These are phyloP conservation scores for Gymnosoma rotundatum DNA, from an alignment of 2,888 invertebrate species.

Conservation along the genomic window DNA sequence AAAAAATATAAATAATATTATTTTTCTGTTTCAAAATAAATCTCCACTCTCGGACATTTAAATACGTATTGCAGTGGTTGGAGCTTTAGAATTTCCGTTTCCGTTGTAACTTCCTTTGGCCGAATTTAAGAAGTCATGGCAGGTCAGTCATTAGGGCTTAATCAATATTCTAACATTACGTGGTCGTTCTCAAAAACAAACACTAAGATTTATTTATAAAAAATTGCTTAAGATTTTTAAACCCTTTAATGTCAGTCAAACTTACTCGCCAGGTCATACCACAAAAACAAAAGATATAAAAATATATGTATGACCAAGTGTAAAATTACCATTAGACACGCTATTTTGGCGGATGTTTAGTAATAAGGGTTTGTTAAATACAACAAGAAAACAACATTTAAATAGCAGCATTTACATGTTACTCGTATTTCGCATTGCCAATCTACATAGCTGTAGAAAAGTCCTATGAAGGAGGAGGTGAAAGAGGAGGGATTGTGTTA, in stretches of 20 bases:
- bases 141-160: constrained; percentile 64
- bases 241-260: constrained; percentile 60
- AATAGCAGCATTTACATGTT: constrained; percentile 55
- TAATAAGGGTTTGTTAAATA: constrained; percentile 59
- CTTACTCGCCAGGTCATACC: neutral
- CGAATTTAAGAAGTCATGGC: constrained; percentile 57
- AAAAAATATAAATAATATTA: constrained; percentile 40
- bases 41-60: constrained; percentile 1
- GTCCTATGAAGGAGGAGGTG: neutral
- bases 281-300: constrained; percentile 1
- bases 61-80: constrained; percentile 37
- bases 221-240: constrained; percentile 62
- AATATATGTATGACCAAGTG: constrained; percentile 46
- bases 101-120: constrained; percentile 67
- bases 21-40: constrained; percentile 39
- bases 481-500: constrained; percentile 35
- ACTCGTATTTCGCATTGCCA: constrained; percentile 35
- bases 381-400: constrained; percentile 13
- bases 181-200: constrained; percentile 47
- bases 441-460: neutral
- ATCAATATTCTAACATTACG: constrained; percentile 67
- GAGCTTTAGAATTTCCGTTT: constrained; percentile 73
- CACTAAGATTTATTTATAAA: constrained; percentile 9
- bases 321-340: constrained; percentile 74
- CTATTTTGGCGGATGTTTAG: constrained; percentile 73